phyloP scores from a whole-genome alignment of 2,888 invertebrate species.

The Tipula unca region DNA sequence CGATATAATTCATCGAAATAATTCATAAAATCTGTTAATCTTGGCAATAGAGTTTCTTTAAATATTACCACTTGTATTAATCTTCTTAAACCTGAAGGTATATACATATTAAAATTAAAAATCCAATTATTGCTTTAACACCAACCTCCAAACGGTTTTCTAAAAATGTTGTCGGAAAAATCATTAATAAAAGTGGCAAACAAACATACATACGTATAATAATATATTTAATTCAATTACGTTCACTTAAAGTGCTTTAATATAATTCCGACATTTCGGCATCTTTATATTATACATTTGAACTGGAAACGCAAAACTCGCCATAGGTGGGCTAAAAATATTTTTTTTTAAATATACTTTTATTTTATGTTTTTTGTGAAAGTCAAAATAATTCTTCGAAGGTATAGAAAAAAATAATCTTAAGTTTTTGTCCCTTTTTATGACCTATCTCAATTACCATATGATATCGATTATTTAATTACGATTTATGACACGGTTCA shows the following conservation, averaged over 20 bases:
- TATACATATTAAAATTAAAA: neutral
- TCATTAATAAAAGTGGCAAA: neutral
- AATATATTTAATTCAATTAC: neutral
- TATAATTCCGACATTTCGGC: neutral
- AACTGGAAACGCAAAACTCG: neutral
- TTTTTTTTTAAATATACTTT: neutral
- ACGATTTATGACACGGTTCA: neutral
- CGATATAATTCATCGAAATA: too few relatives aligned
- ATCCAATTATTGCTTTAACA: neutral
- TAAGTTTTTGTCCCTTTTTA: neutral
- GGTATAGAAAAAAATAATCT: neutral
- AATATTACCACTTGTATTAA: neutral
- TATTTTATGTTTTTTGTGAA: neutral
- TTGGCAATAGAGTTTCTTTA: neutral
- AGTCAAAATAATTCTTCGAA: constrained; percentile 8
- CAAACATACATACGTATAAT: neutral
- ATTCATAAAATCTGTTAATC: neutral
- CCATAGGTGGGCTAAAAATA: neutral
- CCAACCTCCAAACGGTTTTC: neutral
- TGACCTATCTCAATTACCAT: neutral
- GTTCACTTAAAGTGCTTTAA: neutral
- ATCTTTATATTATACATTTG: neutral
- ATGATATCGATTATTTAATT: neutral
- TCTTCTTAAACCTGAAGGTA: neutral
- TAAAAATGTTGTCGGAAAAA: neutral